These are phyloP conservation scores for Myotis myotis DNA, from an alignment of 2,797 vertebrate species.

Conservation along the genomic window DNA sequence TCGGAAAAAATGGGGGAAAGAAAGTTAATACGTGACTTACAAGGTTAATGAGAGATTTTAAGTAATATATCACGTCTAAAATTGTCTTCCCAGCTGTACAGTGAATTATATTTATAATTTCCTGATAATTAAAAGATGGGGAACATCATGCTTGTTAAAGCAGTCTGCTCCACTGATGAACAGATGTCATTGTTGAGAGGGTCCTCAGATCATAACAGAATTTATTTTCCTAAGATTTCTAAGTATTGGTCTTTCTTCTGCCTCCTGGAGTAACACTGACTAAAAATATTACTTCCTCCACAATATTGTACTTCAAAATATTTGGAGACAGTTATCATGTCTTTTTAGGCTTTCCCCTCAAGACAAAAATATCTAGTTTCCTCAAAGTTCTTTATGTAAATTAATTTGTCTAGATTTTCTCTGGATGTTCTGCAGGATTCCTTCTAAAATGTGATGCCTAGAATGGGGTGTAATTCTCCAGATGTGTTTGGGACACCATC, in stretches of 20 bases:
- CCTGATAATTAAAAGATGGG: background rate
- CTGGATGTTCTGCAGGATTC: conserved; percentile 13
- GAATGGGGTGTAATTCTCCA: background rate
- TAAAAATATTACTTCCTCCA: conserved; percentile 62
- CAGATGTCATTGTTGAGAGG: conserved; percentile 29
- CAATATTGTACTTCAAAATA: conserved; percentile 58
- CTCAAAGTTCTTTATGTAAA: conserved; percentile 46
- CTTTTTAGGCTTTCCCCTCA: conserved; percentile 49
- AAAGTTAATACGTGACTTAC: background rate
- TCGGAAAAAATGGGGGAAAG: conserved; percentile 18
- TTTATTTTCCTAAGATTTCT: conserved; percentile 24
- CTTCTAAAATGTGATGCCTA: conserved; percentile 9
- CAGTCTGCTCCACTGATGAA: background rate
- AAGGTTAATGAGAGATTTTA: background rate
- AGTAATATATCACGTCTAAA: conserved; percentile 43
- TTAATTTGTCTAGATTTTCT: conserved; percentile 13
- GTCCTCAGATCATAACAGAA: conserved; percentile 33
- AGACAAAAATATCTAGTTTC: conserved; percentile 45
- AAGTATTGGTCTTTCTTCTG: conserved; percentile 31
- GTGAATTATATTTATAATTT: conserved; percentile 41
- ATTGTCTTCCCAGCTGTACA: background rate
- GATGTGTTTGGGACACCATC: background rate
- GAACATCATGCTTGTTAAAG: background rate
- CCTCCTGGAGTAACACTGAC: conserved; percentile 13
- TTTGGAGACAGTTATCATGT: conserved; percentile 52